phyloP scores from a whole-genome alignment of 2,113 vertebrate species.

The Chloropsis hardwickii region DNA sequence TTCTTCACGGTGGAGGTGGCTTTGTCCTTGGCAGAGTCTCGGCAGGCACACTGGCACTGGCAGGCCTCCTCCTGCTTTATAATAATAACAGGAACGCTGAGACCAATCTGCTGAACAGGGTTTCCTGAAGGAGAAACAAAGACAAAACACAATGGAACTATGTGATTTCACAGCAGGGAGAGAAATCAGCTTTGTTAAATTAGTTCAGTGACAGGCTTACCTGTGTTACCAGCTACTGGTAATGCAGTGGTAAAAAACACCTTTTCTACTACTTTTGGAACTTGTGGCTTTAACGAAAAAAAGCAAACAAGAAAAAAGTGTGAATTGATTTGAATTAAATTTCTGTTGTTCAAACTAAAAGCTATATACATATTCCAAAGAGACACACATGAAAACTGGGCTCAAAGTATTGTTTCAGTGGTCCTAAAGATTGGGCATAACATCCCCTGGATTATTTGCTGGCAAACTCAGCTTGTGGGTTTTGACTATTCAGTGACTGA shows the following conservation, averaged over 20 bases:
- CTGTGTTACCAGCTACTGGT: conserved; percentile 89
- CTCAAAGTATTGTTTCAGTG: background rate
- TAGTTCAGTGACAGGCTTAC: conserved; percentile 66
- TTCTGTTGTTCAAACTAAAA: background rate
- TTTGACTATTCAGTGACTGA: background rate
- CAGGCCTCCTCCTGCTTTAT: conserved; percentile 99
- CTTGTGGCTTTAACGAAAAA: conserved; percentile 74
- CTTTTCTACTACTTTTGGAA: conserved; percentile 94
- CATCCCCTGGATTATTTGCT: background rate
- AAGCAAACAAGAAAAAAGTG: background rate
- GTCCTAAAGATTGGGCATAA: background rate
- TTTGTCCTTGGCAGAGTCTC: conserved; percentile 88
- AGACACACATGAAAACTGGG: background rate
- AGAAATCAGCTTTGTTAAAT: background rate
- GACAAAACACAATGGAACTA: conserved; percentile 4
- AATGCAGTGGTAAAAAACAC: conserved; percentile 97
- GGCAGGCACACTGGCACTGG: conserved; percentile 96
- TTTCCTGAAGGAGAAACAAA: conserved; percentile 79
- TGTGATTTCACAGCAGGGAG: background rate
- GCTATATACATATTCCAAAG: background rate
- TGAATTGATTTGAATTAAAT: background rate
- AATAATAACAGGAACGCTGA: conserved; percentile 98
- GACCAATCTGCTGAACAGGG: conserved; percentile 93
- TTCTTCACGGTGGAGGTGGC: conserved; percentile 71
- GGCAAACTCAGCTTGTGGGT: background rate